phyloP scores from a whole-genome alignment of 64 coral and sea anemone genomes.

The Dendrophyllia cribrosa region DNA sequence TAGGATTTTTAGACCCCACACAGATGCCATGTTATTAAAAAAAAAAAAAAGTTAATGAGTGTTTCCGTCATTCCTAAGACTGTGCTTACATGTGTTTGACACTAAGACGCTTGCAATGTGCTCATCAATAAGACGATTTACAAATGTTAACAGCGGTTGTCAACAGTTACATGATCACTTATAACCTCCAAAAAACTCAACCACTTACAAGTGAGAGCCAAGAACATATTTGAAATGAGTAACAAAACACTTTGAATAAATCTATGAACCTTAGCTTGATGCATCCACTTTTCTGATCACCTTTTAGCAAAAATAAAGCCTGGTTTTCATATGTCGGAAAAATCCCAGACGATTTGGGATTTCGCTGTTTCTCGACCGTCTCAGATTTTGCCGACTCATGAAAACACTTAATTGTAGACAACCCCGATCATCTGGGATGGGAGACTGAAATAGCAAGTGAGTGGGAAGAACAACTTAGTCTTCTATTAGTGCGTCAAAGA shows the following conservation, averaged over 20 bases:
- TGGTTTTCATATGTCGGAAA: too few species aligned
- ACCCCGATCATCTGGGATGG: too few species aligned
- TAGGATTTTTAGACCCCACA: slow-evolving; percentile 24
- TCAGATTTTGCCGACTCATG: too few species aligned
- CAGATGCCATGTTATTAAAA: neutral
- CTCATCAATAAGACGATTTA: slow-evolving; percentile 38
- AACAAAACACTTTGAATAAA: slow-evolving; percentile 38
- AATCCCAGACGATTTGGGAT: too few species aligned
- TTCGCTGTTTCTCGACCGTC: too few species aligned
- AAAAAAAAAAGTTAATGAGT: neutral
- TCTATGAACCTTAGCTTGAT: slow-evolving; percentile 15
- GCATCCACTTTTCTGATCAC: slow-evolving; percentile 43
- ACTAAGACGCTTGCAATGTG: neutral
- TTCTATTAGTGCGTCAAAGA: too few species aligned
- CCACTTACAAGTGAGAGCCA: slow-evolving; percentile 36
- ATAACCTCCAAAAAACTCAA: slow-evolving; percentile 61
- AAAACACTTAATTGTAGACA: too few species aligned
- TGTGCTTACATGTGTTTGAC: slow-evolving; percentile 38
- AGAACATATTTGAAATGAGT: slow-evolving; percentile 22
- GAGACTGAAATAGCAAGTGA: too few species aligned
- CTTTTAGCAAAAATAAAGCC: slow-evolving; percentile 28
- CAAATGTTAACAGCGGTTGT: slow-evolving; percentile 27
- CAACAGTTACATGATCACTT: slow-evolving; percentile 60
- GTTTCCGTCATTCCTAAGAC: slow-evolving; percentile 32
- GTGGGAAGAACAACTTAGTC: too few species aligned